Conservation (phyloP, 1,140 invertebrate species). For the Chymomyza costata region DNA sequence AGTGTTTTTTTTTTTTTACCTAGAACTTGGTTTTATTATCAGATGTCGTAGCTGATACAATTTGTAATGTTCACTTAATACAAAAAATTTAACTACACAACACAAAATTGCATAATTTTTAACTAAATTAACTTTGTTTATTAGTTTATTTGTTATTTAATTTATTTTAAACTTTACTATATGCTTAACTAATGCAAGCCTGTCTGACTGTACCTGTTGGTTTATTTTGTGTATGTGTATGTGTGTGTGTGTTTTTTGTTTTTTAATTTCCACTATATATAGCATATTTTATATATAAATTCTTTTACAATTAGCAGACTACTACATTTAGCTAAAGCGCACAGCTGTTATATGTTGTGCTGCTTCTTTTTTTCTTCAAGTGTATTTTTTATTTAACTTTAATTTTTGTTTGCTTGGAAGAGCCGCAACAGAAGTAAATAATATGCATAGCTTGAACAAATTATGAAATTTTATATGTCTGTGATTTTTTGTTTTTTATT, state of each 20-base stretch:
- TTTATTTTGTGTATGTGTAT: slow-evolving; percentile 41
- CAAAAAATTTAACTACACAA: slow-evolving; percentile 27
- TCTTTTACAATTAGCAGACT: slow-evolving; percentile 71
- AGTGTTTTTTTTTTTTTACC: slow-evolving; percentile 10
- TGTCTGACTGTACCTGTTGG: no score
- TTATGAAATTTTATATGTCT: no score
- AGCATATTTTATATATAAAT: slow-evolving; percentile 55
- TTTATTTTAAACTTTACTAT: slow-evolving; percentile 20
- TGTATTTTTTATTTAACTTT: slow-evolving; percentile 26
- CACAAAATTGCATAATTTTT: slow-evolving; percentile 24
- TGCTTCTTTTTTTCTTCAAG: slow-evolving; percentile 17
- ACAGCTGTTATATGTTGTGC: slow-evolving; percentile 38
- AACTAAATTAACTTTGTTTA: slow-evolving; percentile 1
- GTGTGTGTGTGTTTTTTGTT: slow-evolving; percentile 32
- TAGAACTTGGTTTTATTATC: slow-evolving; percentile 72
- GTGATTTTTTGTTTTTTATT: neutral
- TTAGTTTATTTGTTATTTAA: neutral
- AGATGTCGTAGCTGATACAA: slow-evolving; percentile 75
- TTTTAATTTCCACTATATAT: slow-evolving; percentile 27
- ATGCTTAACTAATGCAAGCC: slow-evolving; percentile 27
- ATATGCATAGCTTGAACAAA: slow-evolving; percentile 27
- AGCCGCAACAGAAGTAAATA: slow-evolving; percentile 57
- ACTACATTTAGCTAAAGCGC: slow-evolving; percentile 70
- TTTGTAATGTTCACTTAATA: slow-evolving; percentile 41
- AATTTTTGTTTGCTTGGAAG: slow-evolving; percentile 35